Percentiles rank a stretch among this genome's conserved stretches.
phyloP scores from a whole-genome alignment of 2,888 invertebrate genomes.

The Amphipoea oculea region DNA sequence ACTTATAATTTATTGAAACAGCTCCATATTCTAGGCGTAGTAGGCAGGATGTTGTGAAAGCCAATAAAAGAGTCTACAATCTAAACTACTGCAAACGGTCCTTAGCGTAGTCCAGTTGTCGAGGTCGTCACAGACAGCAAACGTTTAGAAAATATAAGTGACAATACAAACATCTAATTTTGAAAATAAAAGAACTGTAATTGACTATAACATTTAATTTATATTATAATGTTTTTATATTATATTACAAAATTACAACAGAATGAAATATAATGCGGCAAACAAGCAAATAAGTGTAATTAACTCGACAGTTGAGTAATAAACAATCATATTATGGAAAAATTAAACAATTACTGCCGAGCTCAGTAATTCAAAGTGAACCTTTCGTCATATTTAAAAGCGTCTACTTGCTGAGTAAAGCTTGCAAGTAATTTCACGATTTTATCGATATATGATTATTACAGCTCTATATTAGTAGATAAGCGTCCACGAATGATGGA shows the following conservation, averaged over 20 bases:
- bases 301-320: slow-evolving; percentile 4
- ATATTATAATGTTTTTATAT: background rate
- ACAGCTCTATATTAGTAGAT: slow-evolving; percentile 47
- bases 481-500: slow-evolving; percentile 56
- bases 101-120: background rate
- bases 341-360: slow-evolving; percentile 18
- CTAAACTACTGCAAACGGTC: slow-evolving; percentile 17
- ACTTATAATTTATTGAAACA: slow-evolving; percentile 12
- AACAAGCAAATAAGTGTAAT: slow-evolving; percentile 23
- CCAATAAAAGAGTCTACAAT: slow-evolving; percentile 43
- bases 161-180: slow-evolving; percentile 18
- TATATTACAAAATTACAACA: slow-evolving; percentile 6
- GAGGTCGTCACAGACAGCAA: slow-evolving; percentile 44
- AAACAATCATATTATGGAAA: slow-evolving; percentile 17
- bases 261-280: background rate
- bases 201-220: slow-evolving; percentile 16
- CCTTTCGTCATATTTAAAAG: slow-evolving; percentile 49
- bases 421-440: slow-evolving; percentile 52
- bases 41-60: slow-evolving; percentile 49
- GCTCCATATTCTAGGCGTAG: slow-evolving; percentile 10
- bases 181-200: slow-evolving; percentile 9
- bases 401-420: slow-evolving; percentile 11
- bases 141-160: slow-evolving; percentile 15
- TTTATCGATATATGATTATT: slow-evolving; percentile 49
- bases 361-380: slow-evolving; percentile 20